A percentile compares a stretch with the other conserved stretches of the same genome.
Evolutionary conservation across 2,888 invertebrate genomes (phyloP).

Genomic region (Tachina grossa): DNA sequence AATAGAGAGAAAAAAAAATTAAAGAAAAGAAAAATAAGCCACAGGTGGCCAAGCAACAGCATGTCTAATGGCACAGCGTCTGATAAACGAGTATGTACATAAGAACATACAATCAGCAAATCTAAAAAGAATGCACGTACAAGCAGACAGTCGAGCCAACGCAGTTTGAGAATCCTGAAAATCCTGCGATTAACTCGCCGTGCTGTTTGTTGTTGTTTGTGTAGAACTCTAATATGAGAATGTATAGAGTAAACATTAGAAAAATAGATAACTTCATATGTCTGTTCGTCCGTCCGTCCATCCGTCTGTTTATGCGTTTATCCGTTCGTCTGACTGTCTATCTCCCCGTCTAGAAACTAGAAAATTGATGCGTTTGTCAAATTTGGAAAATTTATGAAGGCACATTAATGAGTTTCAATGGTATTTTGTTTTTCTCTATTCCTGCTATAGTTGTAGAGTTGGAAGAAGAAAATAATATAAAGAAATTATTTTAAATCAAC

Average conservation of each 20-base stretch:
- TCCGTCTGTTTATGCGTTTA: background rate
- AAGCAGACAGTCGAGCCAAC: background rate
- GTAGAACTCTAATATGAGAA: background rate
- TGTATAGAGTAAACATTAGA: background rate
- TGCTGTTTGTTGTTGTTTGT: slow-evolving; percentile 14
- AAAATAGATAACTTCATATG: background rate
- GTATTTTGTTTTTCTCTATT: slow-evolving; percentile 6
- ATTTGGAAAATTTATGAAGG: slow-evolving; percentile 69
- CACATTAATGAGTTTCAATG: slow-evolving; percentile 66
- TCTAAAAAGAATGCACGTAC: slow-evolving; percentile 24
- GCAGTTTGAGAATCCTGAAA: slow-evolving; percentile 40
- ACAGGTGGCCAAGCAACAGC: slow-evolving; percentile 58
- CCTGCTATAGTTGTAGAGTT: slow-evolving; percentile 13
- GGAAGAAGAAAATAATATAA: background rate
- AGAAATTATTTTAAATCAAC: slow-evolving; percentile 15
- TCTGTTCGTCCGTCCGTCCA: background rate
- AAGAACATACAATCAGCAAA: slow-evolving; percentile 9
- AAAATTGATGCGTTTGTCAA: slow-evolving; percentile 63
- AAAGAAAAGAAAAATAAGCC: slow-evolving; percentile 31
- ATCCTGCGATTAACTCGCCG: slow-evolving; percentile 35
- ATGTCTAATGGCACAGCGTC: slow-evolving; percentile 39
- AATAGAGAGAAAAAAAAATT: background rate
- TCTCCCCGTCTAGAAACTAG: slow-evolving; percentile 16
- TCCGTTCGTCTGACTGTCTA: slow-evolving; percentile 1
- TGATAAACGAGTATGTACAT: background rate